Base-by-base conservation (phyloP, 2,888 invertebrate genomes). In the Ommatoiulus sabulosus region DNA sequence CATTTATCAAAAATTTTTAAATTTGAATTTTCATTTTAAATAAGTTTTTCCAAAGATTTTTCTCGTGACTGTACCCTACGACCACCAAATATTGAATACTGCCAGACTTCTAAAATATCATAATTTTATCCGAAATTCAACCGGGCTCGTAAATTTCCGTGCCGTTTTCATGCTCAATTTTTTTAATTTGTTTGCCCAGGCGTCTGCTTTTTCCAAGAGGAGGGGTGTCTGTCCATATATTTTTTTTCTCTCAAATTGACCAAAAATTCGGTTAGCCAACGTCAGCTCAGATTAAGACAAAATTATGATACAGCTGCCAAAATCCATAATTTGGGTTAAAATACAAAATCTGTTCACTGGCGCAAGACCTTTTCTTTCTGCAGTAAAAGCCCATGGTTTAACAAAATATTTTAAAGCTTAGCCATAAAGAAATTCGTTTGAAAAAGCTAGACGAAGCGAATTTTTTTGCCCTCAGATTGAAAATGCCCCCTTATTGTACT, bases 351-450 rank as follows among this genome's bases (percentile, higher is more conserved):
- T 52, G 52, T 52, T 52, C 52, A 52, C 6, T 52, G 52, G 52
- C 52, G 52, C 52, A 52, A 52, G 52, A 52, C 52, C 52, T 52
- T 52, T 52, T 52, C 52, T 52, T 52, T 8, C 52, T 8, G 15
- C 15, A 52, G 52, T 52, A 43, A 43, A 43, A 84, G n/a, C 43
- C 35, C 44, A 44, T 44, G 86, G 86, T 86, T 86, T 86, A 44
- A 86, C 86, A 86, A 86, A 86, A 86, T 86, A 86, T 86, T 86
- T 86, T 86, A 86, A 86, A 86, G 86, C 86, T 86, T 86, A 86
- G 17, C 44, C 43, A 86, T 86, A 86, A 86, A 86, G 44, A 86
- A 86, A 43, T 44, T 20, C 15, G 15, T 52, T 84, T 84, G 84
- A 84, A 84, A 84, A 84, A 24, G 43, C 84, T 43, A 84, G 35